These are phyloP conservation scores for Mimumesa dahlbomi DNA, from an alignment of 2,888 invertebrate species.

Conservation along the genomic window DNA sequence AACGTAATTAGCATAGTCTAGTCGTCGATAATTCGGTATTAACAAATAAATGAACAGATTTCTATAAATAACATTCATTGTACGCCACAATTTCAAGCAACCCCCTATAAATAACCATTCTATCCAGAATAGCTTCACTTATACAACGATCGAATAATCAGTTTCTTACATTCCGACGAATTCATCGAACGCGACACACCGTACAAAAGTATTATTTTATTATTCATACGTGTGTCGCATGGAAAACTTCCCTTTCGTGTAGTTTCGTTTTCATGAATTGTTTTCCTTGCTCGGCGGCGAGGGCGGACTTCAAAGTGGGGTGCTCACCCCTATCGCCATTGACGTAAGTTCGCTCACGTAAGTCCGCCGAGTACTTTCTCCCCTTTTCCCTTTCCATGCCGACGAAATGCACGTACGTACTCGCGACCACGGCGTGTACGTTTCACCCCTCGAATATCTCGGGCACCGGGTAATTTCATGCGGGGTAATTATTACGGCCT, in stretches of 20 bases:
- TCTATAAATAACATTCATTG: no score
- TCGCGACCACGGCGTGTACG: neutral
- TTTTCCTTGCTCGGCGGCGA: constrained; percentile 12
- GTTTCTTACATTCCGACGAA: no score
- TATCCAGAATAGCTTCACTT: no score
- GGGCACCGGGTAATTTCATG: neutral
- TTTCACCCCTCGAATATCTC: constrained; percentile 1
- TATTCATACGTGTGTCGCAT: neutral
- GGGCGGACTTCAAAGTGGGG: constrained; percentile 9
- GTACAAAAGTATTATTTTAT: no score
- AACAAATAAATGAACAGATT: no score
- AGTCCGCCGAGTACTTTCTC: constrained; percentile 8
- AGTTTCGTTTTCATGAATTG: constrained; percentile 6
- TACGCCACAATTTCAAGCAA: no score
- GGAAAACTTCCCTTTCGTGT: neutral
- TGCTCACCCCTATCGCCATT: constrained; percentile 23
- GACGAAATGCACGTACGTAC: neutral
- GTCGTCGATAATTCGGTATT: no score
- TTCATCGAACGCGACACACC: no score
- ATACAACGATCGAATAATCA: no score
- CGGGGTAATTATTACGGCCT: neutral
- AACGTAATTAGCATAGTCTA: no score
- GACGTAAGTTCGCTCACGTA: constrained; percentile 28
- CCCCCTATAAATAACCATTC: no score
- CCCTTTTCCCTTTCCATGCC: constrained; percentile 10